Evolutionary conservation across 2,888 invertebrate genomes (phyloP).

Genomic region (Heliothis peltigera): DNA sequence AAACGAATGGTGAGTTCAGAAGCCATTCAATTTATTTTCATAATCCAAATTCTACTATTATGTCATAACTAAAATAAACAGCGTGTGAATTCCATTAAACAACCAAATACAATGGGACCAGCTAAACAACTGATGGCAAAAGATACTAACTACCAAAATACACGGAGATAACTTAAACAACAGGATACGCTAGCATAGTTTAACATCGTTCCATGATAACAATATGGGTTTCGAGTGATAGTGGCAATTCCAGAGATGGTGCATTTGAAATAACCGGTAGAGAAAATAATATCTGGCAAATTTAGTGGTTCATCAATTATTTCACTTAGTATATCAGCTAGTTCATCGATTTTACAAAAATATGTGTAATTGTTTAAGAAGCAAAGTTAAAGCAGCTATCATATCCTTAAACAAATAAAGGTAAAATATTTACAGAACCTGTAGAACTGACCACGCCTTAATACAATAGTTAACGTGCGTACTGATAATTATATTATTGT

Average conservation of each 20-base stretch:
- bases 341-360: no score
- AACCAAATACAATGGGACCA: conserved; percentile 14
- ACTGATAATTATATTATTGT: conserved; percentile 45
- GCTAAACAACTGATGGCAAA: conserved; percentile 33
- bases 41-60: not conserved
- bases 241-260: conserved; percentile 27
- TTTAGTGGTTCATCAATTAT: no score
- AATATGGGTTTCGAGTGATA: conserved; percentile 44
- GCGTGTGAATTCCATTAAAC: not conserved
- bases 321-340: no score
- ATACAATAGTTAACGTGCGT: conserved; percentile 44
- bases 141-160: conserved; percentile 44
- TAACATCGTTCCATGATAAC: conserved; percentile 51
- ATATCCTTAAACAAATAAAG: conserved; percentile 27
- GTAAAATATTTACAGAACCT: conserved; percentile 33
- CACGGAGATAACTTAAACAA: conserved; percentile 38
- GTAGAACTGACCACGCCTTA: conserved; percentile 43
- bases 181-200: conserved; percentile 64
- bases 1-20: conserved; percentile 4
- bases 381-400: conserved; percentile 41
- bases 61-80: not conserved
- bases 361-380: conserved; percentile 18
- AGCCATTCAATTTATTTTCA: conserved; percentile 3
- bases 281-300: no score
- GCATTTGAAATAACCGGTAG: no score